Base-by-base conservation (phyloP, 2,888 invertebrate species). In the Pristionchus japonicus region DNA sequence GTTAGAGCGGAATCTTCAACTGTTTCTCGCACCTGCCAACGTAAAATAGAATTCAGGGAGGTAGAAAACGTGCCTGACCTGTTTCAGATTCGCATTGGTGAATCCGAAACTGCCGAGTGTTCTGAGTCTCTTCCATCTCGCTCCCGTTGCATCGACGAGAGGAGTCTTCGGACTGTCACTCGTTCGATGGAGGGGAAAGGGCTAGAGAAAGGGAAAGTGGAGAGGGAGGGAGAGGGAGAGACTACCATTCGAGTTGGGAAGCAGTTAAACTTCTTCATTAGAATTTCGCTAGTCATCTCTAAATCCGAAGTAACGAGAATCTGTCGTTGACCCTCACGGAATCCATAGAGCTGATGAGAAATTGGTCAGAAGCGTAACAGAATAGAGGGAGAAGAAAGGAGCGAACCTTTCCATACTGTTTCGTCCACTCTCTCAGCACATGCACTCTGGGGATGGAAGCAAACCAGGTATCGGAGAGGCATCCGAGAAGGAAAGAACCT, bases 111-210 rank as follows among this genome's bases (percentile, higher is more conserved):
- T 95, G 15, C 95, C 93, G 9, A 95, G 93, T 23, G 95, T 93
- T 47, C 96, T 92, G 20, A 96, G 94, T n/a, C 95, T 93, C 92
- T 96, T 95, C 96, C 96, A 96, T 34, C 95, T 93, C 31, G 95
- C 93, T 13, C 95, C 95, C 3, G 95, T 92, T 3, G 90, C 95
- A 92, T 93, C 92, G 89, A 95, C 95, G 91, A 95, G 93, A 90
- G 95, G 95, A 92, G 86, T 87, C 23, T 88, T 84, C 15, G 92
- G 91, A 11, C 90, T 91, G 17, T 89, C 90, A 47, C 93, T 93
- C 40, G 92, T 83, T 17, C 92, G 92, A 31, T 88, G 87, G 23
- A 92, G 85, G 23, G 91, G 88, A 9, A 88, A 64, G 17, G 89
- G 87, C 90, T 92, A 37, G 88, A 89, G 3, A 20, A 43, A n/a